Evolutionary conservation across 2,888 invertebrate species (phyloP), one percentile per base, ranked within the genome.

Genomic region (Masnerella sp.): DNA sequence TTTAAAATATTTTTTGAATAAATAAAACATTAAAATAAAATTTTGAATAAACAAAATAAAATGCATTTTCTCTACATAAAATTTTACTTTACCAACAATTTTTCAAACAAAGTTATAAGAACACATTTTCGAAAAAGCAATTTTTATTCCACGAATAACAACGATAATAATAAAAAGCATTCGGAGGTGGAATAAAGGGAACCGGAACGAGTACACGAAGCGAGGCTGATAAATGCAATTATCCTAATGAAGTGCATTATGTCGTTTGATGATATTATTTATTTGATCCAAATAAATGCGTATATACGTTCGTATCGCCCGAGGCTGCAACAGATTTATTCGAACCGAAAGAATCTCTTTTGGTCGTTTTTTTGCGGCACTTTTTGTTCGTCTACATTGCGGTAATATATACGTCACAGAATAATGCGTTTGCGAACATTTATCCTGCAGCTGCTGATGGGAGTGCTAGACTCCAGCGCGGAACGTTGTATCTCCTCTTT

Each of bases 361-460:
- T 32, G n/a, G n/a, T n/a, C n/a, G n/a, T n/a, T n/a, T n/a, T n/a
- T 11, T 32, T 2, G 5, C 14, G 30, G 14, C 11, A 30, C 30
- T 30, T 45, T 45, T 45, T 25, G 22, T 25, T 43, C 25, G 12
- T 25, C 14, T 43, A 43, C 43, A 40, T 18, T 40, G 25, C 14
- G 25, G 30, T 45, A 43, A 51, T 52, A 38, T 22, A 62, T 62
- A 62, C 42, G 38, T 62, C 62, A 51, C 51, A 42, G 40, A 62
- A 43, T 42, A 62, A 62, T 51, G 34, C 62, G 51, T 40, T 36
- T 52, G 34, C 22, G 32, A 62, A 28, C 47, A 67, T 67, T 56
- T 67, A 56, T 32, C 56, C 65, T 32, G 34, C 2, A 38, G 54
- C 43, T 22, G 43, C 43, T 58, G 43, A 58, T 58, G 42, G 34